phyloP scores from a whole-genome alignment of 2,888 invertebrate species.

The Ormia ochracea region DNA sequence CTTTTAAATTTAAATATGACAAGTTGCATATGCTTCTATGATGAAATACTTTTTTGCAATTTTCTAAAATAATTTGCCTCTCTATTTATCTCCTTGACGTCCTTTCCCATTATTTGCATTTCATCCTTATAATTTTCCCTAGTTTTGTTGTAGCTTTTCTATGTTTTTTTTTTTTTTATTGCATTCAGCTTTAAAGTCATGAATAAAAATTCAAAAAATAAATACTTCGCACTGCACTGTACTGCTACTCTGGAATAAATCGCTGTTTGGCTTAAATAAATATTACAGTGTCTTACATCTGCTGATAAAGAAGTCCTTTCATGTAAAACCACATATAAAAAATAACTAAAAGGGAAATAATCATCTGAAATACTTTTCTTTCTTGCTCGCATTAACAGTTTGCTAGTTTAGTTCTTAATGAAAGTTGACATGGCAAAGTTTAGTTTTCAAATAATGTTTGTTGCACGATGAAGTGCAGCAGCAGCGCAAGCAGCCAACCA shows the following conservation, averaged over 20 bases:
- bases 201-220: conserved; percentile 51
- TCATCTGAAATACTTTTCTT: conserved; percentile 42
- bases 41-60: conserved; percentile 20
- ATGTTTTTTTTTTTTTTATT: background rate
- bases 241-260: conserved; percentile 38
- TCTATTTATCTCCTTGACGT: conserved; percentile 43
- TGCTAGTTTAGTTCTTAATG: conserved; percentile 60
- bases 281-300: conserved; percentile 69
- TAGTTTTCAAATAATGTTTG: conserved; percentile 25
- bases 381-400: conserved; percentile 46
- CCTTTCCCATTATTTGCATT: conserved; percentile 54
- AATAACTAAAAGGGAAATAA: conserved; percentile 4
- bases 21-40: background rate
- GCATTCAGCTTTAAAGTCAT: conserved; percentile 49
- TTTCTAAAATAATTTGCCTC: conserved; percentile 32
- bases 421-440: conserved; percentile 68
- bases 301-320: conserved; percentile 69
- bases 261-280: conserved; percentile 59
- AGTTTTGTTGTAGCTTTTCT: background rate
- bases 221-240: background rate
- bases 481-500: background rate
- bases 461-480: conserved; percentile 30
- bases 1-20: background rate
- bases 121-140: conserved; percentile 19
- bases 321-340: background rate